Conservation (phyloP, 2,888 invertebrate genomes). For the Leucoptera coffeella region DNA sequence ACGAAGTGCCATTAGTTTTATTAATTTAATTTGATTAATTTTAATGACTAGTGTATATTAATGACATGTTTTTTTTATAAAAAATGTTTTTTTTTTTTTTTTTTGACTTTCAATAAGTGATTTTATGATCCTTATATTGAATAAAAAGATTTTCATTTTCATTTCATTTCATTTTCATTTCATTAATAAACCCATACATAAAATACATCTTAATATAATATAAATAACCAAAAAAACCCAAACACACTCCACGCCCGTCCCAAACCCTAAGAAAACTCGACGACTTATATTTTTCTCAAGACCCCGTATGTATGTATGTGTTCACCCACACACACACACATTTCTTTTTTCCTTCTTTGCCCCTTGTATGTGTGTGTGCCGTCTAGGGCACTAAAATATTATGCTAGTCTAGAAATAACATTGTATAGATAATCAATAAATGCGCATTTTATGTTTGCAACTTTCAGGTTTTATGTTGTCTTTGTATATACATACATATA, state of each 20-base stretch:
- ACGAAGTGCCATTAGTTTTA: too few species aligned
- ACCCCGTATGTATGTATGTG: slow-evolving; percentile 14
- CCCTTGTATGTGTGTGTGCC: slow-evolving; percentile 14
- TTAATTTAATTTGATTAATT: too few species aligned
- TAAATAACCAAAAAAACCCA: slow-evolving; percentile 2
- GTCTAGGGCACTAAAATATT: slow-evolving; percentile 51
- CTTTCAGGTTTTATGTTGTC: too few species aligned
- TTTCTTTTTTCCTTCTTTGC: slow-evolving; percentile 2
- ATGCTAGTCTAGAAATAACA: slow-evolving; percentile 51
- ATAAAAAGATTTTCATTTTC: too few species aligned
- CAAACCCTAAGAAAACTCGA: slow-evolving; percentile 34
- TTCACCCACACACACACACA: slow-evolving; percentile 8
- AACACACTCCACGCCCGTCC: slow-evolving; percentile 13
- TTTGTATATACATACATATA: too few species aligned
- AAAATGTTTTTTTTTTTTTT: too few species aligned
- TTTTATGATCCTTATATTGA: too few species aligned
- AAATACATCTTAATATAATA: slow-evolving; percentile 1
- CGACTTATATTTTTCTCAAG: slow-evolving; percentile 48
- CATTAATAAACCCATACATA: too few species aligned
- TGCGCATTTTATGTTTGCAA: slow-evolving; percentile 29
- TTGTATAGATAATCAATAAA: slow-evolving; percentile 54
- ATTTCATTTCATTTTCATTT: too few species aligned
- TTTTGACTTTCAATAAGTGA: too few species aligned
- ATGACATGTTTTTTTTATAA: too few species aligned
- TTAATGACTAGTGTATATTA: too few species aligned